These are phyloP conservation scores for Xiphorhynchus elegans DNA, from an alignment of 2,113 vertebrate species.

Conservation along the genomic window DNA sequence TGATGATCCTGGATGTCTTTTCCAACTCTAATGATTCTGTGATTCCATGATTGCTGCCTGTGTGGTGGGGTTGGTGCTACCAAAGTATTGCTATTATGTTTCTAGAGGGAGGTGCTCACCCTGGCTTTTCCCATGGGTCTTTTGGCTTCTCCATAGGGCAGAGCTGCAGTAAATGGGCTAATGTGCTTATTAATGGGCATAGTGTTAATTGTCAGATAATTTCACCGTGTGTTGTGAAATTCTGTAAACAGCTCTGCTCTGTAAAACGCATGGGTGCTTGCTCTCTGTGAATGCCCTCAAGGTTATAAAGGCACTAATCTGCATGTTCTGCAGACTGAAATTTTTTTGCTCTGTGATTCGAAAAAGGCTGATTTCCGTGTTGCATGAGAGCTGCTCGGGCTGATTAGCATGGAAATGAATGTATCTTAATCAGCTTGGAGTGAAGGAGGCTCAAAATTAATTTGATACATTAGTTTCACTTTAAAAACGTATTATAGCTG, in stretches of 20 bases:
- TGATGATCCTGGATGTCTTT: not conserved
- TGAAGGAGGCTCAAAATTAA: slow-evolving; percentile 57
- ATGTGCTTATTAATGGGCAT: fast-evolving
- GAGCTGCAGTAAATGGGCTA: fast-evolving
- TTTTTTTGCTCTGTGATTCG: not conserved
- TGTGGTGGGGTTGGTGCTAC: not conserved
- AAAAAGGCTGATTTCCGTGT: not conserved
- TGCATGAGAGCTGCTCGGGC: not conserved
- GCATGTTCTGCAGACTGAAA: not conserved
- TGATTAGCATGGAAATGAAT: slow-evolving; percentile 65
- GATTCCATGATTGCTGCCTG: fast-evolving
- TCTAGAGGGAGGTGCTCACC: not conserved
- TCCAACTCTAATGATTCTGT: not conserved
- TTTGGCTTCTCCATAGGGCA: not conserved
- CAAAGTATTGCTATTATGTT: not conserved
- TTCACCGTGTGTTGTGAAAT: not conserved
- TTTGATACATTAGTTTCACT: slow-evolving; percentile 46
- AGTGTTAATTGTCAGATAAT: not conserved
- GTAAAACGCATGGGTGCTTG: fast-evolving
- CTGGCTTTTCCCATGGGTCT: not conserved
- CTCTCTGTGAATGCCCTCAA: not conserved
- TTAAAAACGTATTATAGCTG: not conserved
- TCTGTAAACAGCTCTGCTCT: not conserved
- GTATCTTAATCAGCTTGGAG: slow-evolving; percentile 58
- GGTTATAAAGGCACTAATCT: not conserved